Evolutionary conservation across 92 coral and sea anemone genomes (phyloP), one percentile per base, ranked within the genome.

Genomic region (Zoanthus gigantus): DNA sequence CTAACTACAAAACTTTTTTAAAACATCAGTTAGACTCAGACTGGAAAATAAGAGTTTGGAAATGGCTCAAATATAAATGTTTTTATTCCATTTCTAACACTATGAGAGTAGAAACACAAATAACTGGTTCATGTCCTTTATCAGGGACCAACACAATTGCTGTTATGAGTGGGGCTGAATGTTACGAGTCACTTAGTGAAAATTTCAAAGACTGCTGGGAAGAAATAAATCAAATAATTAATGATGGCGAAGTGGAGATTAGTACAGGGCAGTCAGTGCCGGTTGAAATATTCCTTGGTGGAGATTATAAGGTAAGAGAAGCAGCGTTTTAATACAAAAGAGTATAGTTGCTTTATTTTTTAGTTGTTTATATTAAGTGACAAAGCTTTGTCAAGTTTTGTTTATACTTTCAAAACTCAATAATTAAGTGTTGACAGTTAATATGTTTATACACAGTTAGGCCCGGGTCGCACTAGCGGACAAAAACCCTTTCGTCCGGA

Each of bases 211-310:
- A 90, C 61, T 58, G 81, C 10, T 90, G 91, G 91, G 74, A 74
- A 9, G 91, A 91, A 73, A 86, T 90, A 18, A 90, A 80, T 77
- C 52, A 86, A 67, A 44, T 91, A 11, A 87, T 87, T 54, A 72
- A 56, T 82, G 93, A 87, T 87, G 93, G 93, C 6, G 47, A 72
- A 65, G 83, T 90, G 83, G 84, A 72, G 81, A 90, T 90, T 57
- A 87, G 68, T 11, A 34, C 86, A 67, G 87, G 84, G 17, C n/a
- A 87, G 37, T 23, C 86, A 57, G 91, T 87, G 16, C 90, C 90
- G 12, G 88, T 90, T 17, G 88, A 90, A 68, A 60, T 90, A 7
- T 90, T 66, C 37, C 72, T 66, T 66, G 72, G 72, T 66, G 72
- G 72, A 66, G 31, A 66, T 18, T 66, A 23, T 65, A 66, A 66